Percentiles rank a stretch among this genome's conserved stretches.
Conservation (phyloP, 2,113 vertebrate genomes). For the Neogobius melanostomus region DNA sequence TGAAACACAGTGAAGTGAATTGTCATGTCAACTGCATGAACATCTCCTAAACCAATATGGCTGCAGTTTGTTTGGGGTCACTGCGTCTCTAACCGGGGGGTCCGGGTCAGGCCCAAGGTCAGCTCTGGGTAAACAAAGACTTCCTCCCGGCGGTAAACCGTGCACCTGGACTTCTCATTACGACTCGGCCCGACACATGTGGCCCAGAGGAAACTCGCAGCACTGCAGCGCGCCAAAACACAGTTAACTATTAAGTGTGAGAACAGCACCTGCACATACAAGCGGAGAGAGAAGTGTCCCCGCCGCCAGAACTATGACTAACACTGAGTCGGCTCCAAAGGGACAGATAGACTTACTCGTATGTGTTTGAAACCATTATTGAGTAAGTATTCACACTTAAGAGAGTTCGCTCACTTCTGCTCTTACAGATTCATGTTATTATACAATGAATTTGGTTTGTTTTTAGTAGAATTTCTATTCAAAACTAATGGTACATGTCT, state of each 20-base stretch:
- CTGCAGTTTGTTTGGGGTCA: conserved; percentile 21
- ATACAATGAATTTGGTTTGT: neutral
- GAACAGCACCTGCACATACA: neutral
- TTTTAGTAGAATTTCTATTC: neutral
- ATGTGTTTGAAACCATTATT: conserved; percentile 44
- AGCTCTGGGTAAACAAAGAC: conserved; percentile 66
- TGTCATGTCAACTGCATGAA: conserved; percentile 1
- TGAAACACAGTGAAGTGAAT: neutral
- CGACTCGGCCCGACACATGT: conserved; percentile 44
- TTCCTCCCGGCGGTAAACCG: conserved; percentile 58
- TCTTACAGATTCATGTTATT: neutral
- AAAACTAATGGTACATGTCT: too few relatives aligned
- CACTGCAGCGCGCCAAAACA: conserved; percentile 37
- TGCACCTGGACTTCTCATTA: conserved; percentile 72
- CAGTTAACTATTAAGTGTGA: conserved; percentile 3
- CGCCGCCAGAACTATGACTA: neutral
- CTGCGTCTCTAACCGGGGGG: conserved; percentile 13
- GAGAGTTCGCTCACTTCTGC: conserved; percentile 36
- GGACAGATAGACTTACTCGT: neutral
- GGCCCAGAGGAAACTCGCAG: conserved; percentile 59
- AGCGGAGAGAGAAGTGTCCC: neutral
- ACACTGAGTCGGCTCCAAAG: neutral
- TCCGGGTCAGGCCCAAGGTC: conserved; percentile 39
- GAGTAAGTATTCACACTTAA: conserved; percentile 47
- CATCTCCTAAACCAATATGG: neutral